Evolutionary conservation across 2,888 invertebrate species (phyloP).

Genomic region (Brenthis daphne): DNA sequence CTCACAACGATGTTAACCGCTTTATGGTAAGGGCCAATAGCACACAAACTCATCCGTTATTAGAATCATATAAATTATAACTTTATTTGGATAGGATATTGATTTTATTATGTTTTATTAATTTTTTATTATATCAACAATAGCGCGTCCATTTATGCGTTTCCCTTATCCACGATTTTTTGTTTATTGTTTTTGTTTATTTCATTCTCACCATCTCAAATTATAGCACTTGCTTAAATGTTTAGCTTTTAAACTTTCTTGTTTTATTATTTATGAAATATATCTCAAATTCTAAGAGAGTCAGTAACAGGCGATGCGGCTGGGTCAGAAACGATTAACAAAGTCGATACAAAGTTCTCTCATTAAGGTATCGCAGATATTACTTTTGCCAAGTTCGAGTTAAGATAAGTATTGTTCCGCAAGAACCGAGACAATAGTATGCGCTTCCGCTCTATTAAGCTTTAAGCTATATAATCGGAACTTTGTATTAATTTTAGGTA

Average conservation of each 20-base stretch:
- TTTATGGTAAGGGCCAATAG: conserved; percentile 70
- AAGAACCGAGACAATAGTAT: conserved; percentile 75
- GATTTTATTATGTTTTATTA: conserved; percentile 38
- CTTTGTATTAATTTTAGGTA: conserved; percentile 43
- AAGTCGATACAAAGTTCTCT: conserved; percentile 80
- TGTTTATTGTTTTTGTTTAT: conserved; percentile 41
- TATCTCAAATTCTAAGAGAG: conserved; percentile 42
- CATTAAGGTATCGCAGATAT: conserved; percentile 81
- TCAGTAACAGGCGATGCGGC: conserved; percentile 50
- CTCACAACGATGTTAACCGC: conserved; percentile 81
- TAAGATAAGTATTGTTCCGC: conserved; percentile 78
- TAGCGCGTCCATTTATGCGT: conserved; percentile 60
- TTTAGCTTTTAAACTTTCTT: conserved; percentile 21
- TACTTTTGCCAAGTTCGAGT: conserved; percentile 75
- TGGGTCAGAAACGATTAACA: conserved; percentile 72
- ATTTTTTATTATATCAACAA: conserved; percentile 45
- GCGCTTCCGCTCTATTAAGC: conserved; percentile 78
- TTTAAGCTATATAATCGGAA: conserved; percentile 62
- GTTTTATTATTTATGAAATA: conserved; percentile 28
- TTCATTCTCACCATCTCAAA: conserved; percentile 23
- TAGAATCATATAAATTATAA: conserved; percentile 14
- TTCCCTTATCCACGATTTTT: conserved; percentile 29
- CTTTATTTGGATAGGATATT: conserved; percentile 20
- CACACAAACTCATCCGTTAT: conserved; percentile 29
- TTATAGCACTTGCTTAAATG: conserved; percentile 17